Conservation (phyloP, 2,797 vertebrate species). For the Limnodromus scolopaceus region DNA sequence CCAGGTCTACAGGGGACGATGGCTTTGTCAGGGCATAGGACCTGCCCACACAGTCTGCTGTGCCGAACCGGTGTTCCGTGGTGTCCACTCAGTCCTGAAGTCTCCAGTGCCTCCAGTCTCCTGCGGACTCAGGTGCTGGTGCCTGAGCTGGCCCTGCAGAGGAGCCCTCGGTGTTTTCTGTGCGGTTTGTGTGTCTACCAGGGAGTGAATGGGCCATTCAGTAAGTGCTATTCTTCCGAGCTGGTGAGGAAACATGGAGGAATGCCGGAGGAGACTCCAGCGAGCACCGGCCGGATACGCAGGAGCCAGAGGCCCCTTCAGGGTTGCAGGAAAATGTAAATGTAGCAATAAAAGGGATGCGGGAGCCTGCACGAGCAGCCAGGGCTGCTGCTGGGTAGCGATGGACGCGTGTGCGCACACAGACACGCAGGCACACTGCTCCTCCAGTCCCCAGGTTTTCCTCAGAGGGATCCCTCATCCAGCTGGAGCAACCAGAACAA, state of each 20-base stretch:
- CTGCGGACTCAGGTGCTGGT: not conserved
- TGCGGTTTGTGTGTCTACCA: not conserved
- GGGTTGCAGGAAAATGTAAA: not conserved
- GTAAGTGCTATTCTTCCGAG: not conserved
- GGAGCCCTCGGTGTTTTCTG: not conserved
- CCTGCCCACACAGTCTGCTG: not conserved
- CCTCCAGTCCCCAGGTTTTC: not conserved
- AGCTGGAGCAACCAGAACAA: not conserved
- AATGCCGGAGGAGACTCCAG: not conserved
- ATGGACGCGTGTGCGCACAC: fast-evolving
- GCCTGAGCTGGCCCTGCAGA: fast-evolving
- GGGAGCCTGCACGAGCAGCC: not conserved
- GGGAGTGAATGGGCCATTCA: not conserved
- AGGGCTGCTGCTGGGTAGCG: not conserved
- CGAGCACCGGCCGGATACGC: not conserved
- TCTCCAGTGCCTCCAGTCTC: fast-evolving
- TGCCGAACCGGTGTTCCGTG: fast-evolving
- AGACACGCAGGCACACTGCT: not conserved
- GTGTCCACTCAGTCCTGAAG: not conserved
- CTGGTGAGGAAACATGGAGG: not conserved
- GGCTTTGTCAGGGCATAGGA: fast-evolving
- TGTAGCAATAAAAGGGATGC: not conserved
- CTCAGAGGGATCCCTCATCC: not conserved
- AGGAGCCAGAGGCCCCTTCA: not conserved
- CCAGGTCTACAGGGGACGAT: not conserved